Percentiles rank a stretch among this genome's conserved stretches.
phyloP scores from a whole-genome alignment of 2,888 invertebrate genomes.

The Heterodera filipjevi region DNA sequence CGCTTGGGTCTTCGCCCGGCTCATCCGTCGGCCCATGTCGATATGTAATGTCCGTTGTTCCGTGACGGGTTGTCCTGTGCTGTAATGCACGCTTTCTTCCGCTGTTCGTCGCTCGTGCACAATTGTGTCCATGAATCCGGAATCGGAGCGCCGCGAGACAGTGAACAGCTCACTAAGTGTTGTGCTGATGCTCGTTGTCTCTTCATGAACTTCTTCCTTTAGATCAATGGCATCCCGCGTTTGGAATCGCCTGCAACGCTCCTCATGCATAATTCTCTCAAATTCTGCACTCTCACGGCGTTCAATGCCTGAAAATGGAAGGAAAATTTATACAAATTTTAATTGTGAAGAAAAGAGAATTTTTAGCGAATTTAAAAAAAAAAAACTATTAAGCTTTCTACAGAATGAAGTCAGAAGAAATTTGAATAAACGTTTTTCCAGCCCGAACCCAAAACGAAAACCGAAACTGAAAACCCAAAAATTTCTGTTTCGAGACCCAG shows the following conservation, averaged over 20 bases:
- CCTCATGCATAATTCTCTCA: constrained; percentile 27
- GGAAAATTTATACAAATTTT: not conserved
- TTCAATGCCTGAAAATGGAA: not conserved
- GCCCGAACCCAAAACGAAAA: too few species aligned
- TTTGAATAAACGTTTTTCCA: too few species aligned
- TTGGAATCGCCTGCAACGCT: not conserved
- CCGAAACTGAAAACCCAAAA: too few species aligned
- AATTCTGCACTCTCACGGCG: constrained; percentile 3
- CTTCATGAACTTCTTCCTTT: not conserved
- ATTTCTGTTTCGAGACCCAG: too few species aligned
- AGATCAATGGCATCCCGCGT: not conserved
- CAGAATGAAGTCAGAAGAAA: too few species aligned
- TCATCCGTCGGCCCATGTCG: not conserved
- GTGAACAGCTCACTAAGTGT: constrained; percentile 7
- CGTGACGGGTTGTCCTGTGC: not conserved
- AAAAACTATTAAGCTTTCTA: too few species aligned
- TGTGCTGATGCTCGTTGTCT: not conserved
- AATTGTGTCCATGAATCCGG: constrained; percentile 27
- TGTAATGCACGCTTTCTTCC: constrained; percentile 3
- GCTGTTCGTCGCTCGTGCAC: not conserved
- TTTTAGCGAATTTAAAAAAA: too few species aligned
- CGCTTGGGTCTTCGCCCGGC: not conserved
- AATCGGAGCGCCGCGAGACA: constrained; percentile 22
- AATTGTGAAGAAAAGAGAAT: not conserved
- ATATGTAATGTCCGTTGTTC: not conserved